Conservation (phyloP, 2,113 vertebrate species). For the Thalassoma bifasciatum region DNA sequence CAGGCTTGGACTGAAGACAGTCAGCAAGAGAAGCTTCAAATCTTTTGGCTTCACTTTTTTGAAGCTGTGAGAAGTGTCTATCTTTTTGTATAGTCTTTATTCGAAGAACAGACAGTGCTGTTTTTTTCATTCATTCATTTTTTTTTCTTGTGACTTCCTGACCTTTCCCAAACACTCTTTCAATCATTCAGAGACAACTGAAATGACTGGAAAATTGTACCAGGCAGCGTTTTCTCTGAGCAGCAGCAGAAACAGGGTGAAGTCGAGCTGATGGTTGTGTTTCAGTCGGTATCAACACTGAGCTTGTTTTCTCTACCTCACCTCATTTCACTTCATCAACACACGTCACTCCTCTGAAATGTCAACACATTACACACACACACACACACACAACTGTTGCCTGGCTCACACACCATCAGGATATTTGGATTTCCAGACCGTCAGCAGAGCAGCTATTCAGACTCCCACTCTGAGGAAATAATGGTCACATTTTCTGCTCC, state of each 20-base stretch:
- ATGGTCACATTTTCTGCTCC: constrained; percentile 14
- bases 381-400: background rate
- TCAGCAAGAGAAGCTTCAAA: too few relatives aligned
- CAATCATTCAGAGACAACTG: too few relatives aligned
- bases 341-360: constrained; percentile 10
- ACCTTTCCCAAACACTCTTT: too few relatives aligned
- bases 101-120: too few relatives aligned
- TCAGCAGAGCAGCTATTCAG: constrained; percentile 5
- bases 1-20: too few relatives aligned
- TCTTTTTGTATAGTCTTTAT: too few relatives aligned
- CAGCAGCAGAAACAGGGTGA: background rate
- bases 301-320: constrained; percentile 15
- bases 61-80: too few relatives aligned
- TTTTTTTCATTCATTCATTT: too few relatives aligned
- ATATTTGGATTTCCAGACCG: background rate
- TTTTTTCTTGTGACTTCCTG: too few relatives aligned
- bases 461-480: constrained; percentile 8
- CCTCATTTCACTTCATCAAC: constrained; percentile 34
- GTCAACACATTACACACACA: background rate
- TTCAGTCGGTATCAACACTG: constrained; percentile 5
- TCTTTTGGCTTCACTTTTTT: too few relatives aligned
- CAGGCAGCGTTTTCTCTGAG: background rate
- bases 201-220: too few relatives aligned
- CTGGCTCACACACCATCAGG: background rate
- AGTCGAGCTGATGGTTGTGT: background rate